Evolutionary conservation across 2,113 vertebrate species (phyloP), one percentile per base, ranked within the genome.

Genomic region (Neogobius melanostomus): DNA sequence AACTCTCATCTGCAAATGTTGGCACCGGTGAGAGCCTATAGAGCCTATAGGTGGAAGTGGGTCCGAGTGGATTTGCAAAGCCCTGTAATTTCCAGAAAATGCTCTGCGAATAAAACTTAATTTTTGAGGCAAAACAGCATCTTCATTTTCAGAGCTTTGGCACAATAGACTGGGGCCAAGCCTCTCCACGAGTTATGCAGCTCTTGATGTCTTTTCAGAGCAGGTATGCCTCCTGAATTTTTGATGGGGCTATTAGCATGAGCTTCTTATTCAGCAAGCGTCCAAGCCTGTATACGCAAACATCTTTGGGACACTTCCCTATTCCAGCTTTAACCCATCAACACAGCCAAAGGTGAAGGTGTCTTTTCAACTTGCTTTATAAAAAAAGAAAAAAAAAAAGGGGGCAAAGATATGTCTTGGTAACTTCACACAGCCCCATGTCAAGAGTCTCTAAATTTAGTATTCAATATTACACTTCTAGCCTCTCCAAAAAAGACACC

Each of bases 51-150:
- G 28, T 36, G 3, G 28, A 36, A 36, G 28, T 36, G 28, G 1
- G 28, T 28, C 28, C 1, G 28, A 36, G 28, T 36, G 4, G 3
- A 36, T 36, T 36, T 36, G 28, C 28, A 2, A 36, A 36, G 28
- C 28, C 28, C 3, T 36, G 28, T 36, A 2, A 36, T 36, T 36
- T 36, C 2, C 28, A 36, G 28, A 36, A 36, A 36, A 36, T 36
- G 28, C 28, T 36, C 28, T 36, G 28, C 28, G 28, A 36, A 36
- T 36, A 36, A 36, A 36, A 36, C 28, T 36, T 36, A 36, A 36
- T 36, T 36, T 94, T 93, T 92, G 53, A 91, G 88, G 87, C 81
- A 81, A 90, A 90, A 90, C 87, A 59, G 76, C 87, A 87, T 90
- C 88, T 88, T 90, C 82, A 83, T 86, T 90, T 84, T 90, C 81